Percentiles rank a stretch among this genome's conserved stretches.
These are phyloP conservation scores for Atractosteus spatula DNA, from an alignment of 2,113 vertebrate genomes.

Conservation along the genomic window DNA sequence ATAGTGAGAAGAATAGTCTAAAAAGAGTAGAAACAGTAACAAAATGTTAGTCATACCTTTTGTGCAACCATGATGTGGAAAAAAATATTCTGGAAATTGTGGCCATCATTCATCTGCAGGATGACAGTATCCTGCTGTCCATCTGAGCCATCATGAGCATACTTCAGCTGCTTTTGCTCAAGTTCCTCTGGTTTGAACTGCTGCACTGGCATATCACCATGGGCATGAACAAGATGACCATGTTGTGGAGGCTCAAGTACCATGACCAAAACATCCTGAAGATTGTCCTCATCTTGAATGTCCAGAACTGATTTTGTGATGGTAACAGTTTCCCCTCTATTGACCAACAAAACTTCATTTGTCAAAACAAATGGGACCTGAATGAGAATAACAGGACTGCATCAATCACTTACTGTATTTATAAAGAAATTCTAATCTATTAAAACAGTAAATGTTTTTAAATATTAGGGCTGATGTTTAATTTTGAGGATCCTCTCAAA, in stretches of 20 bases:
- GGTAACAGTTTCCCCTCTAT: slow-evolving; percentile 51
- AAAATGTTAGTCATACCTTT: slow-evolving; percentile 62
- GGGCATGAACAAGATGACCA: slow-evolving; percentile 64
- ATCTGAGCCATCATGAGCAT: slow-evolving; percentile 75
- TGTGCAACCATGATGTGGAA: slow-evolving; percentile 65
- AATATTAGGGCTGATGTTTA: no score
- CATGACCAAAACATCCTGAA: slow-evolving; percentile 73
- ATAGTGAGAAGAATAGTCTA: no score
- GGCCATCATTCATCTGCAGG: slow-evolving; percentile 82
- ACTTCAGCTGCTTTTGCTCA: slow-evolving; percentile 65
- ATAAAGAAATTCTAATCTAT: no score
- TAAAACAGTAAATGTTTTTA: no score
- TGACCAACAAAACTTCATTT: slow-evolving; percentile 67
- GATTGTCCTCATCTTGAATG: slow-evolving; percentile 83
- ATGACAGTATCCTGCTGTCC: slow-evolving; percentile 62
- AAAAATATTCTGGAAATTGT: slow-evolving; percentile 83
- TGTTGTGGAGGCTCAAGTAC: slow-evolving; percentile 76
- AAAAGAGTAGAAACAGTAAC: no score
- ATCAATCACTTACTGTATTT: no score
- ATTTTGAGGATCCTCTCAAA: no score
- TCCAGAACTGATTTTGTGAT: slow-evolving; percentile 73
- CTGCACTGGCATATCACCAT: slow-evolving; percentile 31
- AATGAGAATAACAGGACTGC: slow-evolving; percentile 17
- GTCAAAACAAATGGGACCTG: slow-evolving; percentile 79
- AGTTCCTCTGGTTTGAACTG: slow-evolving; percentile 75